Conservation (phyloP, 1,140 invertebrate species). For the Leptinotarsa texana region DNA sequence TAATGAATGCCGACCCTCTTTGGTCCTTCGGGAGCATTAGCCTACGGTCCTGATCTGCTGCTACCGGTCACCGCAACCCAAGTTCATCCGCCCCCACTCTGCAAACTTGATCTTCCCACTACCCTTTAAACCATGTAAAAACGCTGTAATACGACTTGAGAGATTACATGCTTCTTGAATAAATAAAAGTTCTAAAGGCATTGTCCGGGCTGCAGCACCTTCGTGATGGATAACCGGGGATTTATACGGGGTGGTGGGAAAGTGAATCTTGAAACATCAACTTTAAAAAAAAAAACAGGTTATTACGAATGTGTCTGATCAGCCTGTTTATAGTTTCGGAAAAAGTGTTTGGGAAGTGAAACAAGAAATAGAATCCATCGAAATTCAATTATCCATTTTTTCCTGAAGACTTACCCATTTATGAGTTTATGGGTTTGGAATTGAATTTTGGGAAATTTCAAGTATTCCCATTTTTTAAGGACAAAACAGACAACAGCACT, state of each 20-base stretch:
- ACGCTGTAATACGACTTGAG: conserved; percentile 4
- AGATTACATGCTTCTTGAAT: conserved; percentile 8
- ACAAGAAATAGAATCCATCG: not conserved
- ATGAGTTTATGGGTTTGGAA: no score
- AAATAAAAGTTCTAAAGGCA: conserved; percentile 6
- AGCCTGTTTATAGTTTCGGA: no score
- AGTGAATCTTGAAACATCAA: not conserved
- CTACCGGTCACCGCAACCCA: conserved; percentile 1
- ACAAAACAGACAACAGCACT: no score
- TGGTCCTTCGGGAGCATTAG: conserved; percentile 4
- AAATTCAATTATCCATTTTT: not conserved
- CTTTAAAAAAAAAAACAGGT: no score
- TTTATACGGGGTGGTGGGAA: not conserved
- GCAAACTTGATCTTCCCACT: conserved; percentile 4
- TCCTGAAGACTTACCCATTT: no score
- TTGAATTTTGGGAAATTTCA: no score
- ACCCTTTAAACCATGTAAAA: conserved; percentile 6
- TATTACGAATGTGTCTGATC: no score
- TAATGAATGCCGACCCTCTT: not conserved
- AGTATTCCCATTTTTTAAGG: no score
- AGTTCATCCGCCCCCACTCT: conserved; percentile 1
- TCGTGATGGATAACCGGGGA: not conserved
- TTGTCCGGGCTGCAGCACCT: not conserved
- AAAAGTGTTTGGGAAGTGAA: not conserved
- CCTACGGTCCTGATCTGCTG: conserved; percentile 1